A percentile compares a stretch with the other conserved stretches of the same genome.
Conservation (phyloP, 1,140 invertebrate species). For the Acromyrmex echinatior region DNA sequence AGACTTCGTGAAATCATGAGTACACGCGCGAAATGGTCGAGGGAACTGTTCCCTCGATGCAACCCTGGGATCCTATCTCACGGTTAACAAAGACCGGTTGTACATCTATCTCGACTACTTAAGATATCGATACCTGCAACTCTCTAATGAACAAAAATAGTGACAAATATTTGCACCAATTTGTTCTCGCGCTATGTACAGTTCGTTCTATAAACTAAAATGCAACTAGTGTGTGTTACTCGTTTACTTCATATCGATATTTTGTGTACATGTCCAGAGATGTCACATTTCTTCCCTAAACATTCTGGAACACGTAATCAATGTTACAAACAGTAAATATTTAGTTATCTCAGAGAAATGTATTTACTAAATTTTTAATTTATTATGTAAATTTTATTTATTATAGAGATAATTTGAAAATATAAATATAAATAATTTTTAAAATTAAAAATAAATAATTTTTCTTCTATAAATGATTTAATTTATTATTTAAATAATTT, state of each 20-base stretch:
- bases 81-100: conserved; percentile 27
- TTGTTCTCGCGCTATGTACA: conserved; percentile 8
- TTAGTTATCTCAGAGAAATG: not conserved
- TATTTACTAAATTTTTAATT: not conserved
- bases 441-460: too few species aligned
- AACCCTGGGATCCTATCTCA: conserved; percentile 7
- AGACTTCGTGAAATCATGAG: conserved; percentile 63
- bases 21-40: not conserved
- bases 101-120: conserved; percentile 46
- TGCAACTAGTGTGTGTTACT: conserved; percentile 36
- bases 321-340: not conserved
- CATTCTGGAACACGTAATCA: not conserved
- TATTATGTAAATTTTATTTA: too few species aligned
- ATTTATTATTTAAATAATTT: not conserved
- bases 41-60: not conserved
- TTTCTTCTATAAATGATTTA: too few species aligned
- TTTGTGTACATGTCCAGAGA: conserved; percentile 26
- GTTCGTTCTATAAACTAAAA: conserved; percentile 35
- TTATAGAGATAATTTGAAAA: too few species aligned
- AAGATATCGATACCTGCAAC: conserved; percentile 4
- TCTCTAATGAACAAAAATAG: conserved; percentile 50
- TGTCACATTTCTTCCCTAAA: conserved; percentile 35
- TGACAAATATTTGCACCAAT: conserved; percentile 34
- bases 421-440: too few species aligned
- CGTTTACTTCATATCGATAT: conserved; percentile 32